A percentile compares a stretch with the other conserved stretches of the same genome.
Evolutionary conservation across 2,888 invertebrate genomes (phyloP).

Genomic region (Leptinotarsa juncta): DNA sequence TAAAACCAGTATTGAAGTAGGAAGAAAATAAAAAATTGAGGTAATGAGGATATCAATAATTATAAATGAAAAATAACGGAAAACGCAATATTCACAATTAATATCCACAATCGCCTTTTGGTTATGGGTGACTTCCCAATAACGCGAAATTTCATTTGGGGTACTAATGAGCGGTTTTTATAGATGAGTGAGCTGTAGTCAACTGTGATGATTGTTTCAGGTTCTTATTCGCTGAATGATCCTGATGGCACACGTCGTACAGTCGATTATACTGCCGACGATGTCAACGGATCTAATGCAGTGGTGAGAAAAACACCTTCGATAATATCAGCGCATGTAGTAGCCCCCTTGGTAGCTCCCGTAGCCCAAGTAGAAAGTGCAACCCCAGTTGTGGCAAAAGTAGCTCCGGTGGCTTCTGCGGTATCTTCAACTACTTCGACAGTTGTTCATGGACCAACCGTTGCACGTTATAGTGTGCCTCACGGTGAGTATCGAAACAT

Average conservation of each 20-base stretch:
- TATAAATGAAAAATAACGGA: too few relatives aligned
- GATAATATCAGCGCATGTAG: conserved; percentile 62
- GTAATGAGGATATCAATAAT: too few relatives aligned
- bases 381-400: conserved; percentile 38
- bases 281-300: conserved; percentile 70
- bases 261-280: conserved; percentile 58
- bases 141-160: too few relatives aligned
- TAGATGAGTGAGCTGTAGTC: too few relatives aligned
- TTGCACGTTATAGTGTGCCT: conserved; percentile 23
- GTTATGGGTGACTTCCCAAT: too few relatives aligned
- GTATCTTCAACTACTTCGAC: conserved; percentile 28
- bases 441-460: conserved; percentile 30
- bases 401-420: conserved; percentile 48
- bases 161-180: not conserved
- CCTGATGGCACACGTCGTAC: conserved; percentile 75
- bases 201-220: conserved; percentile 24
- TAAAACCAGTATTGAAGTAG: too few relatives aligned
- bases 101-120: too few relatives aligned
- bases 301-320: conserved; percentile 68
- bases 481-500: conserved; percentile 25
- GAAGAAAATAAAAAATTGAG: too few relatives aligned
- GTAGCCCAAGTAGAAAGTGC: conserved; percentile 33
- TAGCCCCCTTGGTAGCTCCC: conserved; percentile 43
- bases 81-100: too few relatives aligned
- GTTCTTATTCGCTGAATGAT: conserved; percentile 67